These are phyloP conservation scores for Colinus virginianus DNA, from an alignment of 2,113 vertebrate species.

Conservation along the genomic window DNA sequence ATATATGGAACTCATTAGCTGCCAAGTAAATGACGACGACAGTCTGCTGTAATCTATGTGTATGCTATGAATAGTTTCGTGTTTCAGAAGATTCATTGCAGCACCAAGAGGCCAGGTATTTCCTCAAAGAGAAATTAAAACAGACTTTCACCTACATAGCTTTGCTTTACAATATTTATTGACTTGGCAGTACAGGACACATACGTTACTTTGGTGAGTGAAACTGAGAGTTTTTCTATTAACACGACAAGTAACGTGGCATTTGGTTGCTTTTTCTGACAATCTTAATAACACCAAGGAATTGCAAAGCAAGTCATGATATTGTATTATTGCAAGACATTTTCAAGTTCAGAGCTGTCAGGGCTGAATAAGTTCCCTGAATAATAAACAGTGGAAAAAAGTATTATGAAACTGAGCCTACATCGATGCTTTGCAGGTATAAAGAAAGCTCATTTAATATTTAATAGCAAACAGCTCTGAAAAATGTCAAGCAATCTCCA, in stretches of 20 bases:
- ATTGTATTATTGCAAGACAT: neutral
- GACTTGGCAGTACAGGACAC: neutral
- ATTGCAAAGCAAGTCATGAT: neutral
- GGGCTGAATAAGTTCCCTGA: neutral
- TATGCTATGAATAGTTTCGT: neutral
- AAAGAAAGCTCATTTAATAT: neutral
- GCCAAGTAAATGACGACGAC: neutral
- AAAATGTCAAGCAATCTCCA: neutral
- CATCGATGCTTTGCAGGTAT: neutral
- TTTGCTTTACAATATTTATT: neutral
- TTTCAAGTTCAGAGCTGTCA: neutral
- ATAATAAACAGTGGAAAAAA: neutral
- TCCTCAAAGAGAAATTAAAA: slow-evolving; percentile 18
- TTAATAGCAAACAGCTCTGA: slow-evolving; percentile 7
- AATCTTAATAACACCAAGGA: neutral
- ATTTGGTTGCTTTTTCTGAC: neutral
- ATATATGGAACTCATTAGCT: neutral
- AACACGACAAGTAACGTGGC: neutral
- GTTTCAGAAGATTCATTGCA: slow-evolving; percentile 35
- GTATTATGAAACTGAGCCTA: neutral
- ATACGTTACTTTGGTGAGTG: neutral
- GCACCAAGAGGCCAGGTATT: neutral
- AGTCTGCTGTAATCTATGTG: neutral
- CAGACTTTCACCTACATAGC: neutral
- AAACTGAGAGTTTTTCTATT: neutral